These are phyloP conservation scores for Hydrolagus affinis DNA, from an alignment of 2,113 vertebrate genomes.

Conservation along the genomic window DNA sequence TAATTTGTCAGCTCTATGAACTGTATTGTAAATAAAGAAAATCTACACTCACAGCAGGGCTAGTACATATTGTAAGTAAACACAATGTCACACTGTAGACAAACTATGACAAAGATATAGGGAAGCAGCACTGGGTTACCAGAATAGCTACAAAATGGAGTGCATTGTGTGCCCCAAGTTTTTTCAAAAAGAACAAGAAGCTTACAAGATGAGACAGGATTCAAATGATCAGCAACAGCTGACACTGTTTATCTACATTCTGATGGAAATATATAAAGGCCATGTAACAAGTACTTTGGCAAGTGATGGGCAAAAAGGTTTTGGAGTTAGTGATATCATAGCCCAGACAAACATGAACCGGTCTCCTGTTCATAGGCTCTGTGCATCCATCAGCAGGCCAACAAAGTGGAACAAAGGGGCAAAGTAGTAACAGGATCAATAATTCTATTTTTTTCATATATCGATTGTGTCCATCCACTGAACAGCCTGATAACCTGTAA, in stretches of 20 bases:
- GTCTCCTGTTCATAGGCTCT: not conserved
- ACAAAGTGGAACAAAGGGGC: not conserved
- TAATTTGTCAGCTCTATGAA: constrained; percentile 45
- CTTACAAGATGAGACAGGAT: not conserved
- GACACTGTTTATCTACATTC: not conserved
- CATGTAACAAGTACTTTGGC: constrained; percentile 30
- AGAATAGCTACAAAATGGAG: constrained; percentile 18
- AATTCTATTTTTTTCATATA: not conserved
- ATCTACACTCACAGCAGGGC: constrained; percentile 50
- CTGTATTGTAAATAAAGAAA: constrained; percentile 57
- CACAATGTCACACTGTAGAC: constrained; percentile 53
- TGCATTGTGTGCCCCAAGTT: constrained; percentile 25
- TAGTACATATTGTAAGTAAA: constrained; percentile 61
- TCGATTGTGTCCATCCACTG: not conserved
- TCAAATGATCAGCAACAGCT: not conserved
- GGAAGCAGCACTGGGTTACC: not conserved
- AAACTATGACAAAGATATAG: constrained; percentile 35
- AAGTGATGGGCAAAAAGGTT: constrained; percentile 4
- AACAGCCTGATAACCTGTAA: not conserved
- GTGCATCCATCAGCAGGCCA: not conserved
- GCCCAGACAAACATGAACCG: not conserved
- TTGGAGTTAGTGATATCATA: not conserved
- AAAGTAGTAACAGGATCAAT: not conserved
- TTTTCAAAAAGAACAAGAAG: constrained; percentile 15
- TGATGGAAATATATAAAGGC: constrained; percentile 4